Percentiles rank a stretch among this genome's conserved stretches.
Conservation (phyloP, 2,113 vertebrate species). For the Willisornis vidua region DNA sequence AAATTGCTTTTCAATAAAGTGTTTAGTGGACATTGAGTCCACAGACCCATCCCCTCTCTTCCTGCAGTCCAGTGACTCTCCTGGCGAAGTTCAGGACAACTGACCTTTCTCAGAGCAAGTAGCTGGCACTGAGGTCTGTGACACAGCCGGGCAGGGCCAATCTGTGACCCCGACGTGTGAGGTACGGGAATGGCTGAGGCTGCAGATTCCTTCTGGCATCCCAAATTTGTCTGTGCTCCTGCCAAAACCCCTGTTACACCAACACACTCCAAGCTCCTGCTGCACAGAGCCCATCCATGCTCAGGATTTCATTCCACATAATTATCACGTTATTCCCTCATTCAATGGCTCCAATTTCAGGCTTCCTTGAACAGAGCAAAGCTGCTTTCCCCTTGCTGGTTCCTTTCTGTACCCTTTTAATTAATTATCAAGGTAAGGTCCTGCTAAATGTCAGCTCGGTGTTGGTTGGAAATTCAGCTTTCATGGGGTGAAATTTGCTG, state of each 20-base stretch:
- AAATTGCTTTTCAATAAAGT: neutral
- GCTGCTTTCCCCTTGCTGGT: neutral
- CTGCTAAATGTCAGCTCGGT: neutral
- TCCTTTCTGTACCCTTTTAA: neutral
- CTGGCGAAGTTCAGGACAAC: neutral
- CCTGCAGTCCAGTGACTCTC: neutral
- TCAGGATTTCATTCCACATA: neutral
- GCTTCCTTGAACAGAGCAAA: neutral
- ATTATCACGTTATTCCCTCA: neutral
- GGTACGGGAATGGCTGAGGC: neutral
- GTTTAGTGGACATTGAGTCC: neutral
- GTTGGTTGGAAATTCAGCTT: neutral
- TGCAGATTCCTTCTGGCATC: neutral
- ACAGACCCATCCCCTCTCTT: neutral
- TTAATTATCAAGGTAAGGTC: constrained; percentile 14
- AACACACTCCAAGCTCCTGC: neutral
- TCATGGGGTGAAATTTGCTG: neutral
- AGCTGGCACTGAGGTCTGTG: neutral
- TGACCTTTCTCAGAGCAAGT: neutral
- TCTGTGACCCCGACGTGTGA: accelerated
- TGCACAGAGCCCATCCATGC: neutral
- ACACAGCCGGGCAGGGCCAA: neutral
- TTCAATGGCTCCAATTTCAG: neutral
- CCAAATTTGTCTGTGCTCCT: neutral
- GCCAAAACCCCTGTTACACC: neutral